These are phyloP conservation scores for Toxostoma redivivum DNA, from an alignment of 2,113 vertebrate genomes.

Conservation along the genomic window DNA sequence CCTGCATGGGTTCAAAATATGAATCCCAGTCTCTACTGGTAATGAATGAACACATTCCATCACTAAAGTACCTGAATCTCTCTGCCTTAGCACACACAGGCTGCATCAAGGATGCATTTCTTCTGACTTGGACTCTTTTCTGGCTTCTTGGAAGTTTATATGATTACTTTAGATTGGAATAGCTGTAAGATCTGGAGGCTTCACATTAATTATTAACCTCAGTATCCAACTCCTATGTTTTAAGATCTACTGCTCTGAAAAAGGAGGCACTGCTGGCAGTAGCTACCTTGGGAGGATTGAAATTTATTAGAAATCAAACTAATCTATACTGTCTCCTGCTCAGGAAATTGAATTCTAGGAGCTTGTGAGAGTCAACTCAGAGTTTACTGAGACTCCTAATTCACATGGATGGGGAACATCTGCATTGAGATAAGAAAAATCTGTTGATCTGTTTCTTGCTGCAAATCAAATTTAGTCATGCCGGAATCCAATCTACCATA, in stretches of 20 bases:
- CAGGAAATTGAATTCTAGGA: slow-evolving; percentile 33
- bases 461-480: not conserved
- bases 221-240: slow-evolving; percentile 22
- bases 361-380: slow-evolving; percentile 3
- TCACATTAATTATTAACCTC: slow-evolving; percentile 58
- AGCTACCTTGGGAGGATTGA: not conserved
- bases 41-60: not conserved
- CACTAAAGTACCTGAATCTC: not conserved
- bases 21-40: not conserved
- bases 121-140: not conserved
- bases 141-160: slow-evolving; percentile 16
- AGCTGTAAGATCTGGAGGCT: slow-evolving; percentile 18
- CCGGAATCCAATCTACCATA: not conserved
- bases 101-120: not conserved
- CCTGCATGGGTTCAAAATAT: not conserved
- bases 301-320: slow-evolving; percentile 58
- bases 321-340: slow-evolving; percentile 41
- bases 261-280: not conserved
- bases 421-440: slow-evolving; percentile 33
- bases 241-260: slow-evolving; percentile 23
- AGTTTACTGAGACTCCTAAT: slow-evolving; percentile 2
- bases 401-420: not conserved
- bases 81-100: not conserved
- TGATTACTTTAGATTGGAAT: slow-evolving; percentile 19
- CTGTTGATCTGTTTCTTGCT: slow-evolving; percentile 22